Evolutionary conservation across 53 echinoderm and acorn worm species (phyloP), one percentile per base, ranked within the genome.

Genomic region (Actinopyga echinites): DNA sequence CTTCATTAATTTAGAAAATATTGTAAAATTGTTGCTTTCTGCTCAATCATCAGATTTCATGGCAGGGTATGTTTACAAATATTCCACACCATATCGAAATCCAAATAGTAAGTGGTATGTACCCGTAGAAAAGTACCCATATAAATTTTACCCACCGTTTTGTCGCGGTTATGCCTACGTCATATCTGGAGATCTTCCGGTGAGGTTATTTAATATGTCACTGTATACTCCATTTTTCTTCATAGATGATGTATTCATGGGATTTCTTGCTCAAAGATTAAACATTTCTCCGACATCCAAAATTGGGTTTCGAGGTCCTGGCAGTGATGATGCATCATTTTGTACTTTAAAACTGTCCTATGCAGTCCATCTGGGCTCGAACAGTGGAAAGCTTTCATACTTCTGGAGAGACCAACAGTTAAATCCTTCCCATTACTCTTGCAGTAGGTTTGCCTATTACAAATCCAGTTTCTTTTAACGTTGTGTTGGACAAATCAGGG

Each of bases 201-300:
- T 37, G 6, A 55, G 58, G 57, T 42, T 89, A 24, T 85, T 84
- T 49, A 38, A 38, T 0, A 43, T 31, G 3, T 82, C 89, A 12
- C 12, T 56, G 85, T 28, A 67, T 19, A 67, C 65, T 38, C 79
- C 85, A 1, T 85, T 57, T 71, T 44, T 89, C 31, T 57, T 80
- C 6, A 67, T 85, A 67, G 89, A 89, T 1, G 89, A 89, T 28
- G 85, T 68, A 5, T 89, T 79, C 30, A 58, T 85, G 12, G 89
- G 89, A 28, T 77, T 77, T 55, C 54, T 43, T 32, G 77, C 77
- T 15, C 30, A 33, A 29, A 52, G 21, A n/a, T 31, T 77, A 56
- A 56, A 77, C 11, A 77, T 77, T 26, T 30, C 77, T 9, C 77
- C 77, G 19, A 54, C 31, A 54, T 55, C 2, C 32, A 77, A 28